Base-by-base conservation (phyloP, 2,888 invertebrate species). In the Rambutsinella grinnellia region DNA sequence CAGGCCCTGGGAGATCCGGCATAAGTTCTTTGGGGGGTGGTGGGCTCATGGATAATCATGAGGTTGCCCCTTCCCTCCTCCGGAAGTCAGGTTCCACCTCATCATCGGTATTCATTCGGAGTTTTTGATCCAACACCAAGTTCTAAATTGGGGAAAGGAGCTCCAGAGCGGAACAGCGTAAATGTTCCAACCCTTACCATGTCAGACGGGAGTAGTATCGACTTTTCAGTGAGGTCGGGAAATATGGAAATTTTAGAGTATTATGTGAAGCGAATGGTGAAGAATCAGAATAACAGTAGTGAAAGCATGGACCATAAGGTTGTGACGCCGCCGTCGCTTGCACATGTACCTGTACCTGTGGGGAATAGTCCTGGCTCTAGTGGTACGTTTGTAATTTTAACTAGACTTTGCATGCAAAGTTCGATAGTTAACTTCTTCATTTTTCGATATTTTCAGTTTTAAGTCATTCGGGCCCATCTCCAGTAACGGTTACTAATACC, bases 231-330 rank as follows among this genome's bases (percentile, higher is more conserved):
- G 15, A 89, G 89, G 80, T 89, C 89, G 2, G 87, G 87, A 13
- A 87, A 87, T 60, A 85, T 86, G 63, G 90, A 91, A 79, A 88
- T 90, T 57, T 87, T 90, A 53, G 91, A 91, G 80, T 91, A 89
- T 83, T 89, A 89, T 77, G 86, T 86, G 36, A 87, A 89, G 85
- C 87, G 75, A 17, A 81, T 81, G 80, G 80, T 81, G 0, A 82
- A 84, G 70, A 82, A 82, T 57, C 84, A 84, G 54, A 82, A 82
- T 51, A 82, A 83, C 54, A 82, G 82, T 51, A 84, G 84, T 54
- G 84, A 84, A 53, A 82, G 82, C 65, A 58, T 84, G 69, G 84
- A 84, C 56, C n/a, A n/a, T n/a, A n/a, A n/a, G n/a, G 83, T 83
- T 44, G 83, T 83, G 3, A 79, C 81, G 1, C 82, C 83, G 27